Evolutionary conservation across 92 coral and sea anemone species (phyloP), one percentile per base, ranked within the genome.

Genomic region (Phenganax marumi): DNA sequence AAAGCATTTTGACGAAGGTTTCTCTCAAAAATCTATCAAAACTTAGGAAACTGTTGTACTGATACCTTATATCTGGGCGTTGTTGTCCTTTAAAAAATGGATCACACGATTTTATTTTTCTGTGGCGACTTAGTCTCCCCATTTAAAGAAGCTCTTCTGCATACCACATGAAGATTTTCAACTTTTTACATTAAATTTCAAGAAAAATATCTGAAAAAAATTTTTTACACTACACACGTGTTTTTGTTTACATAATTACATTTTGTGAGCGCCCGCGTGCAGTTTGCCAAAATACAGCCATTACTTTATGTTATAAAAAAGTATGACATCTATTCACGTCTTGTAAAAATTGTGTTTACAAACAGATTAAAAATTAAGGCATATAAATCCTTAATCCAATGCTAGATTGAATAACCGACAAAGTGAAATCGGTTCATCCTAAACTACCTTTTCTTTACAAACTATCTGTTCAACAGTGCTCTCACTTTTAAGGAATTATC

Each of bases 81-180:
- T 70, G 91, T 68, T 85, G 89, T 76, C 98, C 98, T 43, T 90
- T 95, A 73, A 85, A 91, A 81, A 95, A 95, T 63, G 98, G 98
- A 88, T 95, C 98, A 81, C 92, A 90, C 22, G 96, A 85, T 75
- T 95, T 95, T 24, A 91, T 82, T 71, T 95, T 95, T 79, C 86
- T 88, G 83, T 95, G 89, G 60, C 97, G 91, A 85, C 97, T 92
- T 75, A 89, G 71, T 53, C 98, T 86, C 43, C 98, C 98, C 98
- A 95, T 95, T 8, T 17, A 12, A 16, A 50, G 57, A 22, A 52
- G 47, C 16, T 52, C 26, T 72, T 50, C 0, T 33, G 18, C 1
- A 62, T 56, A 6, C 9, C 8, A 18, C 18, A 13, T 7, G 7
- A 62, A 62, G 18, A 62, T 0, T 12, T 25, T 66, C 12, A 25